phyloP scores from a whole-genome alignment of 1,140 invertebrate genomes.

The Drosophila gunungcola region DNA sequence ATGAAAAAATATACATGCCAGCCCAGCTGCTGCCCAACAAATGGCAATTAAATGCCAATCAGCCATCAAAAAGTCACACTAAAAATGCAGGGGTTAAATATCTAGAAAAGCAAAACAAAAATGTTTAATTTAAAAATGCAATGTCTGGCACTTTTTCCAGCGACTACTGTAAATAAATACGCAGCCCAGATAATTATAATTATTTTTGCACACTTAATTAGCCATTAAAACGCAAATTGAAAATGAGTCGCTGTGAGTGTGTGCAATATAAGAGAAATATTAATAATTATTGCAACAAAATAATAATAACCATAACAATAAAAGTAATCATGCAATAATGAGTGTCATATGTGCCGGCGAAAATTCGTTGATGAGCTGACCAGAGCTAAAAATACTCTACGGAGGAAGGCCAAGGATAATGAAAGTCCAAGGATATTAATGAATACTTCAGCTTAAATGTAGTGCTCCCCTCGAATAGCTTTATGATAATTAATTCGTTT shows the following conservation, averaged over 20 bases:
- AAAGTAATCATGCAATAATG: slow-evolving; percentile 74
- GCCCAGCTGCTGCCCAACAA: slow-evolving; percentile 51
- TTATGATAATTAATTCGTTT: slow-evolving; percentile 36
- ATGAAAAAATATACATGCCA: slow-evolving; percentile 11
- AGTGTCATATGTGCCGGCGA: slow-evolving; percentile 62
- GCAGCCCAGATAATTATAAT: slow-evolving; percentile 74
- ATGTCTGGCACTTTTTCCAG: slow-evolving; percentile 25
- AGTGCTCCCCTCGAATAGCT: slow-evolving; percentile 8
- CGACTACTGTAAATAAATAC: slow-evolving; percentile 60
- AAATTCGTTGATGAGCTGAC: neutral
- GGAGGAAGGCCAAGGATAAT: neutral
- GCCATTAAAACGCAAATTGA: slow-evolving; percentile 80
- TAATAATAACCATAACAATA: slow-evolving; percentile 70
- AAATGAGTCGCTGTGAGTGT: slow-evolving; percentile 35
- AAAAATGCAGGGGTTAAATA: slow-evolving; percentile 31
- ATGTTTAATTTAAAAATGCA: slow-evolving; percentile 34
- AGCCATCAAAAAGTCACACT: slow-evolving; percentile 62
- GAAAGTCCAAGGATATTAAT: neutral
- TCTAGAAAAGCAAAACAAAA: slow-evolving; percentile 15
- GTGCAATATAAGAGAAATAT: slow-evolving; percentile 57
- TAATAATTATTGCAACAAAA: slow-evolving; percentile 66
- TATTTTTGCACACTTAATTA: slow-evolving; percentile 82
- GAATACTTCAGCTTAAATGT: neutral
- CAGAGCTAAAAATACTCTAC: neutral
- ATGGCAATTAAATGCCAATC: slow-evolving; percentile 80